These are phyloP conservation scores for Mamestra configurata DNA, from an alignment of 1,140 invertebrate genomes.

Conservation along the genomic window DNA sequence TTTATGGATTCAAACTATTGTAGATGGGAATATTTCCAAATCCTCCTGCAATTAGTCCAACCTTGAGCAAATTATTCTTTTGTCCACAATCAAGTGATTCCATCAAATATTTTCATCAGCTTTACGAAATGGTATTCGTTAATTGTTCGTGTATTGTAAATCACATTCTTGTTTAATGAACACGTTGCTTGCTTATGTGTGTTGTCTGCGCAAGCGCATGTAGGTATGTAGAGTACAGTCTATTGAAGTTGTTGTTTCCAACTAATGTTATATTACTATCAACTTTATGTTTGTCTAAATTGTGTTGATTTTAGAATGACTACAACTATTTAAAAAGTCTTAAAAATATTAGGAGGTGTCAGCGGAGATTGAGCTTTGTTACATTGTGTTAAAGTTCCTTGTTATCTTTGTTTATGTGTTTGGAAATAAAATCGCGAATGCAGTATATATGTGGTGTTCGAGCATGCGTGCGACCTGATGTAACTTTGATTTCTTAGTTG, in stretches of 20 bases:
- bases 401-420: too few species aligned
- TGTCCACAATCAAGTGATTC: constrained; percentile 28
- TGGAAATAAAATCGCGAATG: not conserved
- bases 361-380: too few species aligned
- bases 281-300: too few species aligned
- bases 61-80: constrained; percentile 8
- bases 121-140: constrained; percentile 58
- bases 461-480: constrained; percentile 46
- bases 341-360: too few species aligned
- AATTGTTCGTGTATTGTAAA: constrained; percentile 60
- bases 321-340: too few species aligned
- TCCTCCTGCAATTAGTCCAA: not conserved
- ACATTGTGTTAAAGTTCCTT: too few species aligned
- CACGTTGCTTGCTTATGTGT: constrained; percentile 53
- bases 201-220: constrained; percentile 50
- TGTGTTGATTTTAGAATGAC: too few species aligned
- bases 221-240: not conserved
- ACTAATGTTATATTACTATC: too few species aligned
- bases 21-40: not conserved
- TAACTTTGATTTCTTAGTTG: constrained; percentile 48
- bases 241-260: too few species aligned
- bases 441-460: constrained; percentile 20
- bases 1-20: not conserved
- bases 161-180: constrained; percentile 62
- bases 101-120: constrained; percentile 46